phyloP scores from a whole-genome alignment of 2,888 invertebrate species.

The Drosophila ustulata region DNA sequence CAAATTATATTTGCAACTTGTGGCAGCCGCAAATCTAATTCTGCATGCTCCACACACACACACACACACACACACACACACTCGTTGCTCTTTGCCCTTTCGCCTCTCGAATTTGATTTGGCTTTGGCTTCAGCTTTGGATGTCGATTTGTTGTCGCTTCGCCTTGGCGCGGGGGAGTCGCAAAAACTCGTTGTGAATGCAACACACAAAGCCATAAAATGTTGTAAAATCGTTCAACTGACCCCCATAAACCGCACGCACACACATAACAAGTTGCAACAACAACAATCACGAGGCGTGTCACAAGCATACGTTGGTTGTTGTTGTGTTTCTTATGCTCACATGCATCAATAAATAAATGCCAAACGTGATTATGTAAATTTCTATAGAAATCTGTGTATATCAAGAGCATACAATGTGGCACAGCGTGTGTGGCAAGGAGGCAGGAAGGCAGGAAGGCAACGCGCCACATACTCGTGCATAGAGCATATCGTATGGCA shows the following conservation, averaged over 20 bases:
- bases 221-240: slow-evolving; percentile 73
- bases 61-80: slow-evolving; percentile 3
- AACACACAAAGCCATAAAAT: slow-evolving; percentile 71
- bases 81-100: not conserved
- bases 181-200: slow-evolving; percentile 62
- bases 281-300: slow-evolving; percentile 28
- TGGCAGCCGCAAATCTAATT: slow-evolving; percentile 42
- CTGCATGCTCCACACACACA: slow-evolving; percentile 13
- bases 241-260: slow-evolving; percentile 50
- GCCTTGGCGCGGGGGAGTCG: not conserved
- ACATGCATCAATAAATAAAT: slow-evolving; percentile 78
- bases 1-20: slow-evolving; percentile 39
- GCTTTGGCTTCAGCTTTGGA: not conserved
- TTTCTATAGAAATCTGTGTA: slow-evolving; percentile 69
- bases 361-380: slow-evolving; percentile 79
- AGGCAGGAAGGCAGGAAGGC: slow-evolving; percentile 1
- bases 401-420: slow-evolving; percentile 12
- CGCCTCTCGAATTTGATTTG: not conserved
- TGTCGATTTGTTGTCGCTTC: slow-evolving; percentile 21
- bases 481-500: not conserved
- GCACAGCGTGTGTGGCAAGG: not conserved
- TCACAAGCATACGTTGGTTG: slow-evolving; percentile 25
- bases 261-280: slow-evolving; percentile 24
- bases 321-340: slow-evolving; percentile 24
- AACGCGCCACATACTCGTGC: slow-evolving; percentile 6